phyloP scores from a whole-genome alignment of 2,888 invertebrate species.

The Xestobium rufovillosum region DNA sequence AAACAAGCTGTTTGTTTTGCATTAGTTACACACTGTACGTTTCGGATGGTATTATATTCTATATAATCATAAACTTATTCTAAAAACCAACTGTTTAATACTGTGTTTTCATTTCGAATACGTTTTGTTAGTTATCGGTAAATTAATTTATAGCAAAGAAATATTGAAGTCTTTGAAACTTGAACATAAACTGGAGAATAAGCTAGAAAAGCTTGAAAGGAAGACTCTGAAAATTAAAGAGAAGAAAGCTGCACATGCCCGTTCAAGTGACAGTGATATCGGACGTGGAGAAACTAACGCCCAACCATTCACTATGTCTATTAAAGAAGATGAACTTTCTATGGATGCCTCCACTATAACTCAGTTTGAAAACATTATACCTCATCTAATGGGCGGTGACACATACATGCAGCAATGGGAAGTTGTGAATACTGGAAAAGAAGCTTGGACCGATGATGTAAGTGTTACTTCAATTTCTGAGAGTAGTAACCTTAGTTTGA shows the following conservation, averaged over 20 bases:
- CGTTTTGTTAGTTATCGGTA: no score
- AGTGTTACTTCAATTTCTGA: slow-evolving; percentile 11
- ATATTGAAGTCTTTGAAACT: slow-evolving; percentile 27
- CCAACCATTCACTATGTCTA: no score
- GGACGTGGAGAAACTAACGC: slow-evolving; percentile 11
- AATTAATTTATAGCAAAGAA: no score
- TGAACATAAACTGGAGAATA: slow-evolving; percentile 37
- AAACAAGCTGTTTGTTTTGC: no score
- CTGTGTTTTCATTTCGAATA: no score
- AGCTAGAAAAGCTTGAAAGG: slow-evolving; percentile 41
- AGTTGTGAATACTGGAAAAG: slow-evolving; percentile 38
- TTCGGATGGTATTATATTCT: no score
- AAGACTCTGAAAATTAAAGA: slow-evolving; percentile 41
- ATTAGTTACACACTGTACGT: no score
- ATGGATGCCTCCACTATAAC: slow-evolving; percentile 24
- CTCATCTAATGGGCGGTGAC: slow-evolving; percentile 37
- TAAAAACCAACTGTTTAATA: no score
- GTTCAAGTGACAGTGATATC: slow-evolving; percentile 27
- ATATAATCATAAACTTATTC: no score
- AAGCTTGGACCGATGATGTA: slow-evolving; percentile 37
- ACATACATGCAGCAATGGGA: slow-evolving; percentile 40
- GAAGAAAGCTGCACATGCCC: slow-evolving; percentile 34
- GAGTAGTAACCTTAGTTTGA: slow-evolving; percentile 3
- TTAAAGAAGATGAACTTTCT: slow-evolving; percentile 9
- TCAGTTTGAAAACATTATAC: slow-evolving; percentile 15